phyloP scores from a whole-genome alignment of 92 coral and sea anemone genomes.

The Heliopora coerulea region DNA sequence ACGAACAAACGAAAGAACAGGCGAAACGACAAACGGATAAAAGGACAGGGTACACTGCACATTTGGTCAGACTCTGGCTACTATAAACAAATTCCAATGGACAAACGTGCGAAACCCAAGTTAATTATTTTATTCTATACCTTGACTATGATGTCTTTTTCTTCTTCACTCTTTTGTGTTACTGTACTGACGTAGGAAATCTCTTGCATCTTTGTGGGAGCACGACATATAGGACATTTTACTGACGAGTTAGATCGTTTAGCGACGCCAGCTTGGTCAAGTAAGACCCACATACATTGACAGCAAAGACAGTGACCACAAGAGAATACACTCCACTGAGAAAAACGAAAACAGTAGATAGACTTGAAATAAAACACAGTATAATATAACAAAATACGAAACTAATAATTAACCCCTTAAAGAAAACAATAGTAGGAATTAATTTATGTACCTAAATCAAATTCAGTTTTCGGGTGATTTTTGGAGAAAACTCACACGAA shows the following conservation, averaged over 20 bases:
- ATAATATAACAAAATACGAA: too few species aligned
- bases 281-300: conserved; percentile 91
- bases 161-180: conserved; percentile 47
- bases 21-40: background rate
- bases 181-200: conserved; percentile 90
- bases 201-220: conserved; percentile 77
- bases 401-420: too few species aligned
- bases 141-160: conserved; percentile 72
- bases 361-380: too few species aligned
- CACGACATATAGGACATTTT: conserved; percentile 95
- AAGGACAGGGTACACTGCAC: background rate
- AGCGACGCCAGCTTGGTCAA: conserved; percentile 79
- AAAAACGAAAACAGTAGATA: too few species aligned
- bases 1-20: background rate
- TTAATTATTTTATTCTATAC: conserved; percentile 55
- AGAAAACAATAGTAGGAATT: too few species aligned
- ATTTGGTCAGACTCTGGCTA: too few species aligned
- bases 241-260: conserved; percentile 76
- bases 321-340: conserved; percentile 96
- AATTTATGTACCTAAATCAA: too few species aligned
- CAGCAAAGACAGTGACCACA: conserved; percentile 98
- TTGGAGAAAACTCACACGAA: too few species aligned
- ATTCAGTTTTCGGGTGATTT: too few species aligned
- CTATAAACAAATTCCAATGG: too few species aligned
- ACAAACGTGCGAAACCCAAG: too few species aligned